These are phyloP conservation scores for Varanus komodoensis DNA, from an alignment of 2,113 vertebrate species.

Conservation along the genomic window DNA sequence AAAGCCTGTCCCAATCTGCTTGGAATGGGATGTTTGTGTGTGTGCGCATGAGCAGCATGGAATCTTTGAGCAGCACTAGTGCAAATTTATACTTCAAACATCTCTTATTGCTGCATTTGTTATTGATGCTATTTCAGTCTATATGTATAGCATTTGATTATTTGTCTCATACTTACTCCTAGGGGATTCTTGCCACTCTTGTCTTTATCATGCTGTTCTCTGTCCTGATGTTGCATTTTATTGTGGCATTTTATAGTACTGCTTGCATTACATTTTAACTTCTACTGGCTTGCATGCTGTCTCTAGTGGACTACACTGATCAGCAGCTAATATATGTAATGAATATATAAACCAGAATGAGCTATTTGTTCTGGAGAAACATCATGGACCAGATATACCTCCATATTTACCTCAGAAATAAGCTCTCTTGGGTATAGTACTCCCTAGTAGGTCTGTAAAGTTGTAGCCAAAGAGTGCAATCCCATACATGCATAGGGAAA, in stretches of 20 bases:
- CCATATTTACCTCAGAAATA: too few species aligned
- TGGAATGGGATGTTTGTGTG: too few species aligned
- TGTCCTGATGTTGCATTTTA: not conserved
- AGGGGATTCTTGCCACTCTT: not conserved
- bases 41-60: too few species aligned
- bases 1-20: too few species aligned
- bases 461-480: not conserved
- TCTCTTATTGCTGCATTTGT: too few species aligned
- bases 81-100: too few species aligned
- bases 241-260: not conserved
- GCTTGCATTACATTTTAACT: not conserved
- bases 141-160: not conserved
- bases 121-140: not conserved
- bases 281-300: not conserved
- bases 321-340: not conserved
- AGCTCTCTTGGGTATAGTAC: too few species aligned
- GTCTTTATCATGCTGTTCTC: not conserved
- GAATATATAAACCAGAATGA: too few species aligned
- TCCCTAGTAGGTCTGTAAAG: too few species aligned
- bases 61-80: too few species aligned
- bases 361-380: too few species aligned
- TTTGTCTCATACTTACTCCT: not conserved
- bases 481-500: not conserved
- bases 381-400: too few species aligned
- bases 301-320: not conserved